A percentile compares a stretch with the other conserved stretches of the same genome.
These are phyloP conservation scores for Agrypnus murinus DNA, from an alignment of 2,888 invertebrate genomes.

Conservation along the genomic window DNA sequence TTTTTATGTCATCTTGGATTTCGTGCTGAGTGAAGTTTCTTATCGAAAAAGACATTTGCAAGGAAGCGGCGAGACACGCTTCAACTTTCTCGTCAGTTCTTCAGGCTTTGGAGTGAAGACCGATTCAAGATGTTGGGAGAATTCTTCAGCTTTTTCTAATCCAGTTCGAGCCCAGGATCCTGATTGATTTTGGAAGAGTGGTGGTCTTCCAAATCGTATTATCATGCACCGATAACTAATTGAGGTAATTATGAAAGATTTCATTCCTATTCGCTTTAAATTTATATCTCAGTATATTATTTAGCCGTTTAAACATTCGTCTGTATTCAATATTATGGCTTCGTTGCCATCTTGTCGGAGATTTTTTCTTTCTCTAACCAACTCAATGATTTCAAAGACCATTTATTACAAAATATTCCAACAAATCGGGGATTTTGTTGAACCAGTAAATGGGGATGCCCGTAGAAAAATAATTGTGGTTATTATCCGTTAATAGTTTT, in stretches of 20 bases:
- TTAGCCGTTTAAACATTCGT: not conserved
- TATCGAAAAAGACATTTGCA: not conserved
- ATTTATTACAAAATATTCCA: too few relatives aligned
- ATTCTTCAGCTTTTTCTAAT: conserved; percentile 6
- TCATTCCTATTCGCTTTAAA: not conserved
- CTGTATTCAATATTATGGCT: not conserved
- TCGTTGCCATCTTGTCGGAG: not conserved
- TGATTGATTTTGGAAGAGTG: not conserved
- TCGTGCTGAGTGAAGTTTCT: not conserved
- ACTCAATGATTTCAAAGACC: not conserved
- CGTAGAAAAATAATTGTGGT: not conserved
- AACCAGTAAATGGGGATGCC: not conserved
- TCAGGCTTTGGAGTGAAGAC: conserved; percentile 3
- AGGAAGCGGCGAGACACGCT: not conserved
- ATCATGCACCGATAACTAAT: conserved; percentile 1
- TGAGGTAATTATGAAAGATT: too few relatives aligned
- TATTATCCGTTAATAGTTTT: not conserved
- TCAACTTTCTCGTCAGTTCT: conserved; percentile 1
- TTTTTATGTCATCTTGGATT: too few relatives aligned
- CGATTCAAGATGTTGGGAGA: conserved; percentile 5
- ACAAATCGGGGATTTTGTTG: not conserved
- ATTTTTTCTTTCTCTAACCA: not conserved
- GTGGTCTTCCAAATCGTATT: not conserved
- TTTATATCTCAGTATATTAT: conserved; percentile 8
- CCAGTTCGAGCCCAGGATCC: conserved; percentile 1